Percentiles rank a stretch among this genome's conserved stretches.
These are phyloP conservation scores for Nyleta sp. DNA, from an alignment of 2,888 invertebrate species.

Conservation along the genomic window DNA sequence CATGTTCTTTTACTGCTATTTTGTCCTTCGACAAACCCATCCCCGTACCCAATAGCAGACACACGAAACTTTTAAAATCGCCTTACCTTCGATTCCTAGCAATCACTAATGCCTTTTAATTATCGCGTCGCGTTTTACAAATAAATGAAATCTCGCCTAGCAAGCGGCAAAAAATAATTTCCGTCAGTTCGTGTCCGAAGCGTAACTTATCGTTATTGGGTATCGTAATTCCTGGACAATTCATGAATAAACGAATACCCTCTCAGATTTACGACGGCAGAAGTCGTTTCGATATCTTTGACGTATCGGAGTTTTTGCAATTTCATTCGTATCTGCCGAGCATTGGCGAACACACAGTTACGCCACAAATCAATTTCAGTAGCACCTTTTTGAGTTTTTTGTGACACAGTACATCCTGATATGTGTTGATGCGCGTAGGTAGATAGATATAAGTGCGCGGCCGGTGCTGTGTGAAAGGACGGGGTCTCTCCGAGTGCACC, in stretches of 20 bases:
- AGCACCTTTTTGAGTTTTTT: constrained; percentile 56
- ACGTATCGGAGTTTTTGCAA: constrained; percentile 47
- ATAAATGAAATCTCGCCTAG: not conserved
- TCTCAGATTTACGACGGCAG: constrained; percentile 45
- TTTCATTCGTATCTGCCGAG: constrained; percentile 45
- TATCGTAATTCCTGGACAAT: constrained; percentile 53
- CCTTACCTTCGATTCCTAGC: too few species aligned
- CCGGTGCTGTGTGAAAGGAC: constrained; percentile 50
- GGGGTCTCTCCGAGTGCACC: constrained; percentile 40
- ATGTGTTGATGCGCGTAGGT: constrained; percentile 61
- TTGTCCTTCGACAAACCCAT: too few species aligned
- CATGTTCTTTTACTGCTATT: too few species aligned
- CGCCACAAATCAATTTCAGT: constrained; percentile 54
- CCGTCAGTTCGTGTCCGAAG: constrained; percentile 21
- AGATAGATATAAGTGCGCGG: constrained; percentile 45
- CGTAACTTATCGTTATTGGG: constrained; percentile 40
- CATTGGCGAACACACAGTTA: constrained; percentile 35
- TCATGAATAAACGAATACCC: constrained; percentile 51
- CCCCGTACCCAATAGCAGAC: too few species aligned
- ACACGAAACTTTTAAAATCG: too few species aligned
- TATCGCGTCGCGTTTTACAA: not conserved
- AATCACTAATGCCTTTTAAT: too few species aligned
- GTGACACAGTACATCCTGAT: constrained; percentile 46
- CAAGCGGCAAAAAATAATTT: constrained; percentile 19
- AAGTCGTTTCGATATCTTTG: constrained; percentile 54